phyloP scores from a whole-genome alignment of 2,888 invertebrate species.

The Tholera decimalis region DNA sequence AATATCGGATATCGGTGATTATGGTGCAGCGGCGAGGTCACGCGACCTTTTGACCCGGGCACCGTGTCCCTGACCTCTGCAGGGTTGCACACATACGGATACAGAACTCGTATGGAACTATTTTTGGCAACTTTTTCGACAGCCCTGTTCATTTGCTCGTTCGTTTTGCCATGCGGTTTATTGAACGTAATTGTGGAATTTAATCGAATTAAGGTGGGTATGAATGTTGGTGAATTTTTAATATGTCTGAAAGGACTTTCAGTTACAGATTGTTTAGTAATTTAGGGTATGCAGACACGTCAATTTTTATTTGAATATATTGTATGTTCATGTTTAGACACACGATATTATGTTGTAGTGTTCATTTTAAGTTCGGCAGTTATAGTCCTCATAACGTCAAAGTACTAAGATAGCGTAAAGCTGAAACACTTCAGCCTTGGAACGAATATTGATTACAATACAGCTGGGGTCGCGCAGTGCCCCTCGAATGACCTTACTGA shows the following conservation, averaged over 20 bases:
- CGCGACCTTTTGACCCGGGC: conserved; percentile 60
- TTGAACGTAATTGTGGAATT: conserved; percentile 16
- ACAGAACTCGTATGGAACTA: conserved; percentile 45
- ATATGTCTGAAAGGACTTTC: conserved; percentile 34
- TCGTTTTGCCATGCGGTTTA: conserved; percentile 16
- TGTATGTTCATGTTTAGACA: too few relatives aligned
- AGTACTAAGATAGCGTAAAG: background rate
- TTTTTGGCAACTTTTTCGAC: conserved; percentile 46
- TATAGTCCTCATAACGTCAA: background rate
- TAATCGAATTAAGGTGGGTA: conserved; percentile 40
- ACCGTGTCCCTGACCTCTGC: conserved; percentile 66
- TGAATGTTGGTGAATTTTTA: conserved; percentile 32
- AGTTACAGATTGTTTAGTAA: conserved; percentile 16
- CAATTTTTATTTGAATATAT: background rate
- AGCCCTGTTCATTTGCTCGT: conserved; percentile 13
- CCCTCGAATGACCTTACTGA: conserved; percentile 62
- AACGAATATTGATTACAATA: conserved; percentile 56
- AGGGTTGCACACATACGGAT: conserved; percentile 53
- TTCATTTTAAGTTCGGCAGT: too few relatives aligned
- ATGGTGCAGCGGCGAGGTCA: conserved; percentile 64
- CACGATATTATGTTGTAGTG: too few relatives aligned
- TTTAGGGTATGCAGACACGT: background rate
- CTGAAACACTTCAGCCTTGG: conserved; percentile 27
- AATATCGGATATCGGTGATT: conserved; percentile 70
- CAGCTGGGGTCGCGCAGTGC: conserved; percentile 49